Evolutionary conservation across 2,888 invertebrate genomes (phyloP), one percentile per base, ranked within the genome.

Genomic region (Incurvaria masculella): DNA sequence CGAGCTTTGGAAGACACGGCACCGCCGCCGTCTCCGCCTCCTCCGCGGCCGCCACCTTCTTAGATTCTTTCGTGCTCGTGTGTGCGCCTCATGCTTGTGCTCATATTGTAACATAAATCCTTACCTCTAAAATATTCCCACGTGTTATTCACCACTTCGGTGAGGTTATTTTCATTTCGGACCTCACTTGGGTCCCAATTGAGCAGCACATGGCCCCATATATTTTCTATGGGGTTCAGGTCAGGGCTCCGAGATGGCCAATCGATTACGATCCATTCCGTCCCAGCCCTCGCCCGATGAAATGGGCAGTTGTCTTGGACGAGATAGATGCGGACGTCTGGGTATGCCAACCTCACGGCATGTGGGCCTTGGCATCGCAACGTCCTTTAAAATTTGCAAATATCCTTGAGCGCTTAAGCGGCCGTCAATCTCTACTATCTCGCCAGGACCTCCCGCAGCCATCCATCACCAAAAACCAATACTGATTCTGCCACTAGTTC

Each of bases 71-170:
- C n/a, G n/a, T n/a, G n/a, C n/a, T n/a, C n/a, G n/a, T n/a, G n/a
- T n/a, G 18, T n/a, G n/a, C n/a, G n/a, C n/a, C 21, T 43, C 53
- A 53, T 53, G 19, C 47, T 46, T 3, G 14, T 11, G 20, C 51
- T 41, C 51, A 48, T 48, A 44, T 49, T 48, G 11, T 27, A 10
- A 38, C 52, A 53, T 10, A 40, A 21, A 14, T 47, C 40, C 23
- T 42, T 45, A 21, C 49, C 49, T 45, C 53, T 49, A 21, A 52
- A 52, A 40, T 42, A 45, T 14, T 51, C 49, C 53, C 53, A 44
- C 27, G 27, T 44, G 4, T 44, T 14, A 23, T 38, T 38, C 21
- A 45, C 45, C 38, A 45, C 45, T 38, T 14, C n/a, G 2, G 21
- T 48, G 46, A 20, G 42, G 23, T 26, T 43, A 46, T 21, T 45